Evolutionary conservation across 2,113 vertebrate genomes (phyloP).

Genomic region (Pteropus alecto): DNA sequence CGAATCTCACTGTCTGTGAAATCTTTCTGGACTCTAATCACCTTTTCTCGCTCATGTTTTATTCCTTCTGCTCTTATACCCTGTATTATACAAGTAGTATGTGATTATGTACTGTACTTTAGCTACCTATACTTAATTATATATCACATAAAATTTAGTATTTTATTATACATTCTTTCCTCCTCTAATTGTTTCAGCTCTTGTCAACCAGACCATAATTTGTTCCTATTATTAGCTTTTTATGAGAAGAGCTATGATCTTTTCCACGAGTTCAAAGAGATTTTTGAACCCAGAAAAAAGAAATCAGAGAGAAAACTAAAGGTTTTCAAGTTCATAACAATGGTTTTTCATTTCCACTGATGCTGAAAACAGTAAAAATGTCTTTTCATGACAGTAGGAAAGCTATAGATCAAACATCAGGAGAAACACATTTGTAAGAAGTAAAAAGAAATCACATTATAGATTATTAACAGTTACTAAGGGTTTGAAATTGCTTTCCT

Average conservation of each 20-base stretch:
- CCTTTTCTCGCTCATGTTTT: neutral
- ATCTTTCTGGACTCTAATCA: too few species aligned
- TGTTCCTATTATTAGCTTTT: constrained; percentile 42
- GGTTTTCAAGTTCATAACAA: constrained; percentile 31
- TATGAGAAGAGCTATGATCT: constrained; percentile 31
- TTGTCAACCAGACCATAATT: constrained; percentile 51
- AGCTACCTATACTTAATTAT: constrained; percentile 23
- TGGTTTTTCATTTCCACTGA: neutral
- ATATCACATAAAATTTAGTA: neutral
- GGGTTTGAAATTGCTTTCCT: neutral
- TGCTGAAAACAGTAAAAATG: neutral
- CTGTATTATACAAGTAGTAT: neutral
- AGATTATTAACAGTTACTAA: neutral
- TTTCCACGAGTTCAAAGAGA: neutral
- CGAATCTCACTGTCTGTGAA: neutral
- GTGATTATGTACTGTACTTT: neutral
- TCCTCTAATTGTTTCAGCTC: constrained; percentile 46
- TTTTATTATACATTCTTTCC: constrained; percentile 22
- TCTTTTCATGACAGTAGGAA: neutral
- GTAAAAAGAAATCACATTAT: neutral
- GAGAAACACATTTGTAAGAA: neutral
- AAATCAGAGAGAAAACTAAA: constrained; percentile 6
- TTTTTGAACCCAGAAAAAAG: constrained; percentile 14
- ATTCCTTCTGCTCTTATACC: neutral
- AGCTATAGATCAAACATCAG: neutral